These are phyloP conservation scores for Leptogaster cylindrica DNA, from an alignment of 2,888 invertebrate species.

Conservation along the genomic window DNA sequence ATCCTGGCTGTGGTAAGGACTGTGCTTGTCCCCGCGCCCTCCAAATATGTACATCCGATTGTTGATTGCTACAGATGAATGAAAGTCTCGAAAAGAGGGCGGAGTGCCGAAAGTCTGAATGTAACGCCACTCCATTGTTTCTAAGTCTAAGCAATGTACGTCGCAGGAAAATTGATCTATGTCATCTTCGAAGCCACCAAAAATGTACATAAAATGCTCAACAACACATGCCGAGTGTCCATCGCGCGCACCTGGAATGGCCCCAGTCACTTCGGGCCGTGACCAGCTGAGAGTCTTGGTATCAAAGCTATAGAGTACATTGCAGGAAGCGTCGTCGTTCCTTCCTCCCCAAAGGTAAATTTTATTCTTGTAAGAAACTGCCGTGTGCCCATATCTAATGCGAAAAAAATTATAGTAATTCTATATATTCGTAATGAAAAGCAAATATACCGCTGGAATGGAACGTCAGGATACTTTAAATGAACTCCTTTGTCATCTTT, in stretches of 20 bases:
- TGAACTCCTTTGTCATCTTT: slow-evolving; percentile 62
- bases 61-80: slow-evolving; percentile 80
- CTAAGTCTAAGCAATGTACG: slow-evolving; percentile 76
- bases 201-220: slow-evolving; percentile 81
- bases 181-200: slow-evolving; percentile 90
- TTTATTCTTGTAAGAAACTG: slow-evolving; percentile 77
- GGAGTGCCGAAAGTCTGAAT: slow-evolving; percentile 69
- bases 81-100: slow-evolving; percentile 84
- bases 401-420: too few relatives aligned
- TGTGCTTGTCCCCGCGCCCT: slow-evolving; percentile 79
- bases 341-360: slow-evolving; percentile 89
- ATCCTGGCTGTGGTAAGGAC: slow-evolving; percentile 69
- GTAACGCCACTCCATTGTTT: slow-evolving; percentile 75
- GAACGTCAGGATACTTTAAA: slow-evolving; percentile 65
- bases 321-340: slow-evolving; percentile 80
- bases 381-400: slow-evolving; percentile 83
- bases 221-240: slow-evolving; percentile 90
- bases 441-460: slow-evolving; percentile 70
- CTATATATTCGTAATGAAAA: too few relatives aligned
- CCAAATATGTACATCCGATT: slow-evolving; percentile 89
- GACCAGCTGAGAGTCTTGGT: slow-evolving; percentile 74
- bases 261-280: slow-evolving; percentile 70
- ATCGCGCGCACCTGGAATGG: slow-evolving; percentile 81
- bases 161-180: slow-evolving; percentile 81
- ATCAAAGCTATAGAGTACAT: slow-evolving; percentile 81